A percentile compares a stretch with the other conserved stretches of the same genome.
Evolutionary conservation across 2,888 invertebrate species (phyloP).

Genomic region (Drosophila longiperda): DNA sequence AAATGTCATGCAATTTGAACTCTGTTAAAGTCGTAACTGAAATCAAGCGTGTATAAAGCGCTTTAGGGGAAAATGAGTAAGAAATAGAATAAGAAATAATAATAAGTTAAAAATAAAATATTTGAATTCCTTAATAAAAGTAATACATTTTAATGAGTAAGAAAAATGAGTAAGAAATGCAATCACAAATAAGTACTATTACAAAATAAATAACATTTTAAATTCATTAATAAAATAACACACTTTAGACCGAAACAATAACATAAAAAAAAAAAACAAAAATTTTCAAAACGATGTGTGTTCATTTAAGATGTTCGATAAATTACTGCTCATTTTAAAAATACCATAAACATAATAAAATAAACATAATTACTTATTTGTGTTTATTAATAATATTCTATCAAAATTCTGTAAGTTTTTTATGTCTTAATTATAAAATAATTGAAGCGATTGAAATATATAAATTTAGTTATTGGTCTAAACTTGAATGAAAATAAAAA

Average conservation of each 20-base stretch:
- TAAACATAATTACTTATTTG: neutral
- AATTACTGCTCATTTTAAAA: neutral
- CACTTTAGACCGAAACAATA: neutral
- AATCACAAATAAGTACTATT: neutral
- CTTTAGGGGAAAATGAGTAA: neutral
- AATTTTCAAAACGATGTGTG: neutral
- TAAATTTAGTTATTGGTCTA: too few relatives aligned
- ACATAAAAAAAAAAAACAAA: neutral
- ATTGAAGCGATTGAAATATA: neutral
- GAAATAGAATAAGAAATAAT: neutral
- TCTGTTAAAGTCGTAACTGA: neutral
- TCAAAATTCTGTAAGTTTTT: neutral
- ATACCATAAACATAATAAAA: neutral
- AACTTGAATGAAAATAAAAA: neutral
- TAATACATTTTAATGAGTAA: neutral
- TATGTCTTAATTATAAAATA: neutral
- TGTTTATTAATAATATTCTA: neutral
- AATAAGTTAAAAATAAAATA: neutral
- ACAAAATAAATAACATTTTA: neutral
- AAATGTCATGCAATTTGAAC: constrained; percentile 10
- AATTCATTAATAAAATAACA: neutral
- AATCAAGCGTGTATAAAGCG: neutral
- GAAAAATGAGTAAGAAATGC: rapidly evolving
- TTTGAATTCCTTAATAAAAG: neutral
- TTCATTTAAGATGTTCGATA: neutral